phyloP scores from a whole-genome alignment of 2,888 invertebrate species.

The Criorhina ranunculi region DNA sequence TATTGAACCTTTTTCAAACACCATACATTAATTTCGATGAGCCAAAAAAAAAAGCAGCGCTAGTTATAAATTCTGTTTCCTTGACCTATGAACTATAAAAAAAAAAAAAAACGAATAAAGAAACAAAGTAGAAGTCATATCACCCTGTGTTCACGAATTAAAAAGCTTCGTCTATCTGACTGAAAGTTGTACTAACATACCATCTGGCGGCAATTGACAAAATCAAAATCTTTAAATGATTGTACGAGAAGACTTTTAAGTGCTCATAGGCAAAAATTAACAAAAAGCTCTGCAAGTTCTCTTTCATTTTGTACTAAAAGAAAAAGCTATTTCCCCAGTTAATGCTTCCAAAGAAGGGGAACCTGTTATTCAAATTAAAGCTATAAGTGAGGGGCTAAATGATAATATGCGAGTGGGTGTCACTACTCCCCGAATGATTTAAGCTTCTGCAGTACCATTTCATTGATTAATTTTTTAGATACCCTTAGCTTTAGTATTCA shows the following conservation, averaged over 20 bases:
- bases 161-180: no score
- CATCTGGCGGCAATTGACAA: neutral
- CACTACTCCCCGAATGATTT: constrained; percentile 18
- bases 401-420: constrained; percentile 8
- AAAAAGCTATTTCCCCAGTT: constrained; percentile 3
- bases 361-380: constrained; percentile 1
- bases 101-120: no score
- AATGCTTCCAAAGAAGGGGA: constrained; percentile 20
- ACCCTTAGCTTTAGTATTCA: neutral
- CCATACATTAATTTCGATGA: no score
- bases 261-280: neutral
- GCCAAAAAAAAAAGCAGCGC: no score
- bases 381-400: neutral
- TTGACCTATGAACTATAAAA: no score
- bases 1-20: no score
- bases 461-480: constrained; percentile 60
- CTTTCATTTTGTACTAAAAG: constrained; percentile 31
- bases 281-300: neutral
- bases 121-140: no score
- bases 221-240: neutral
- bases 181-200: neutral
- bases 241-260: neutral
- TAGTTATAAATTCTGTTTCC: no score
- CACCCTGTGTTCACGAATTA: no score
- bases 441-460: constrained; percentile 60